These are phyloP conservation scores for Belonocnema kinseyi DNA, from an alignment of 1,140 invertebrate genomes.

Conservation along the genomic window DNA sequence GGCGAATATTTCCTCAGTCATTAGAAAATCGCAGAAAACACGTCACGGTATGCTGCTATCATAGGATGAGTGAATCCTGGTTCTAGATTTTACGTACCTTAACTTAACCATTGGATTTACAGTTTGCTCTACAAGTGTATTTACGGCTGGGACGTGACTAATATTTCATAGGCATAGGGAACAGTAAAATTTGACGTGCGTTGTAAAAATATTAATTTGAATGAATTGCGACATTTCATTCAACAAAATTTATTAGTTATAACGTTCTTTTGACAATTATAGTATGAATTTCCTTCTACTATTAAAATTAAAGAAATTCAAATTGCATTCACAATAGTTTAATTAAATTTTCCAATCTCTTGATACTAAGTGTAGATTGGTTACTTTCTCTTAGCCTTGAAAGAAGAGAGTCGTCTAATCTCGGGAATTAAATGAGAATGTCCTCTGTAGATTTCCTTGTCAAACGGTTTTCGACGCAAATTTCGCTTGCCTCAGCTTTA, in stretches of 20 bases:
- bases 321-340: no score
- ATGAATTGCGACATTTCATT: not conserved
- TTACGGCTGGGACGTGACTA: slow-evolving; percentile 3
- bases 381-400: not conserved
- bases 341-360: no score
- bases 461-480: not conserved
- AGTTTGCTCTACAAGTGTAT: slow-evolving; percentile 1
- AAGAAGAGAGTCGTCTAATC: not conserved
- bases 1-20: no score
- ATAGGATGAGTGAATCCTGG: not conserved
- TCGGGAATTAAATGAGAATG: not conserved
- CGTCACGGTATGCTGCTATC: not conserved
- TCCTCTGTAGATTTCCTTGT: not conserved
- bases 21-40: no score
- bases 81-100: not conserved
- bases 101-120: not conserved
- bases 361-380: not conserved
- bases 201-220: not conserved
- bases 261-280: no score
- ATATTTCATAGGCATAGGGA: not conserved
- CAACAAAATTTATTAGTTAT: not conserved
- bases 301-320: no score
- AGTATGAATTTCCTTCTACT: no score
- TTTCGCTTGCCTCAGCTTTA: slow-evolving; percentile 5
- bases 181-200: not conserved